phyloP scores from a whole-genome alignment of 2,888 invertebrate species.

The Cantharis lateralis region DNA sequence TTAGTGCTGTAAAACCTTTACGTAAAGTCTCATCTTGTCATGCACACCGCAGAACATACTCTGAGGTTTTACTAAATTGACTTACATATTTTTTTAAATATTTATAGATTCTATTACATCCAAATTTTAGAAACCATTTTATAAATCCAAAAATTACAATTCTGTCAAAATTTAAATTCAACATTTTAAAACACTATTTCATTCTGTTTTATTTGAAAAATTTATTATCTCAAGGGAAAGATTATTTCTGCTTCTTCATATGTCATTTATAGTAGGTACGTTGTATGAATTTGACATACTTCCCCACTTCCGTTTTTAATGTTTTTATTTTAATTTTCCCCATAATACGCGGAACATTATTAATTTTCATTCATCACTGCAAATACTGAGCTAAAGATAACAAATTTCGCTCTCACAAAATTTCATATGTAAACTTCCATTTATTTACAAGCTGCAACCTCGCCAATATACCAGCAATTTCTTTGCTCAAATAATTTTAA shows the following conservation, averaged over 20 bases:
- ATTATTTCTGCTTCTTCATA: neutral
- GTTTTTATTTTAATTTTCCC: neutral
- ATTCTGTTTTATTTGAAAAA: neutral
- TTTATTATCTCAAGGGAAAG: neutral
- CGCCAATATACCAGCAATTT: neutral
- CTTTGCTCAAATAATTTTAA: neutral
- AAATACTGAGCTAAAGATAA: neutral
- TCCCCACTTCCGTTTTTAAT: neutral
- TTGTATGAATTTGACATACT: neutral
- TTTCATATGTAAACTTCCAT: neutral
- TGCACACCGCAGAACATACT: constrained; percentile 7
- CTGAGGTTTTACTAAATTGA: neutral
- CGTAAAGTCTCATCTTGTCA: constrained; percentile 23
- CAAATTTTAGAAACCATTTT: neutral
- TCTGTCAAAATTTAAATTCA: neutral
- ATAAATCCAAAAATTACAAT: neutral
- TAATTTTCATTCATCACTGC: neutral
- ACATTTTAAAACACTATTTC: neutral
- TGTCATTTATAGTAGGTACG: neutral
- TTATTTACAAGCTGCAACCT: neutral
- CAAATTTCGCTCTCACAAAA: neutral
- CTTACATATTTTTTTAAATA: neutral
- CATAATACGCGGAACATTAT: neutral
- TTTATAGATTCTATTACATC: neutral
- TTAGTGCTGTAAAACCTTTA: constrained; percentile 32